These are phyloP conservation scores for Anaspis maculata DNA, from an alignment of 2,888 invertebrate species.

Conservation along the genomic window DNA sequence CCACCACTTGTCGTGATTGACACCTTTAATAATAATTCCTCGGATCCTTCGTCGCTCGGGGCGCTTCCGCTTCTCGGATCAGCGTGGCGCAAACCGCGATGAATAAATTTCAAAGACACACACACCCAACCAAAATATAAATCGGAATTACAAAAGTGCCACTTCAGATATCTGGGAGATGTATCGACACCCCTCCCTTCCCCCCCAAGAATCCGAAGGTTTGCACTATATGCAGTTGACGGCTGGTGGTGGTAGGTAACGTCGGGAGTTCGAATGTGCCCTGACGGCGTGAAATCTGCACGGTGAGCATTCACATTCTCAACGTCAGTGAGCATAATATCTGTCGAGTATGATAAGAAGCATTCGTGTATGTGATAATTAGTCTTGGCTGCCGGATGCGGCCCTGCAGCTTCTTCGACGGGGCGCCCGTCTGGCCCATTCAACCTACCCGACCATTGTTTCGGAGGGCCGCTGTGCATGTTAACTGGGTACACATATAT, in stretches of 20 bases:
- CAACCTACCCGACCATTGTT: slow-evolving; percentile 13
- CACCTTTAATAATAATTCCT: no score
- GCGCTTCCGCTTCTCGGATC: no score
- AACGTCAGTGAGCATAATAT: slow-evolving; percentile 35
- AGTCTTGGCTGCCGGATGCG: slow-evolving; percentile 35
- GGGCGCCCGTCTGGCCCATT: slow-evolving; percentile 18
- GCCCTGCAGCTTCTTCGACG: slow-evolving; percentile 25
- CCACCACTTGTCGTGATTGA: no score
- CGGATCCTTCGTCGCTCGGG: no score
- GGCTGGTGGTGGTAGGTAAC: neutral
- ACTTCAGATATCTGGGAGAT: neutral
- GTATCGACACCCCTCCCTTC: no score
- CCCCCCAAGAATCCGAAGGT: neutral
- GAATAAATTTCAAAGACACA: slow-evolving; percentile 7
- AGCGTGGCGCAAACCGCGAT: no score
- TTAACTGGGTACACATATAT: slow-evolving; percentile 37
- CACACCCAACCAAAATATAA: neutral
- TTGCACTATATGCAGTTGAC: slow-evolving; percentile 1
- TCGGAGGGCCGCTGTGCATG: slow-evolving; percentile 23
- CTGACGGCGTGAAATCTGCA: no score
- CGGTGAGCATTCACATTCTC: slow-evolving; percentile 29
- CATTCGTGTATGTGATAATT: slow-evolving; percentile 43
- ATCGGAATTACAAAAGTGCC: slow-evolving; percentile 1
- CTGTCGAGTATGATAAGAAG: slow-evolving; percentile 43
- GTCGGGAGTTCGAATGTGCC: slow-evolving; percentile 5